Percentiles rank a stretch among this genome's conserved stretches.
These are phyloP conservation scores for Drosophila quinaria DNA, from an alignment of 2,888 invertebrate genomes.

Conservation along the genomic window DNA sequence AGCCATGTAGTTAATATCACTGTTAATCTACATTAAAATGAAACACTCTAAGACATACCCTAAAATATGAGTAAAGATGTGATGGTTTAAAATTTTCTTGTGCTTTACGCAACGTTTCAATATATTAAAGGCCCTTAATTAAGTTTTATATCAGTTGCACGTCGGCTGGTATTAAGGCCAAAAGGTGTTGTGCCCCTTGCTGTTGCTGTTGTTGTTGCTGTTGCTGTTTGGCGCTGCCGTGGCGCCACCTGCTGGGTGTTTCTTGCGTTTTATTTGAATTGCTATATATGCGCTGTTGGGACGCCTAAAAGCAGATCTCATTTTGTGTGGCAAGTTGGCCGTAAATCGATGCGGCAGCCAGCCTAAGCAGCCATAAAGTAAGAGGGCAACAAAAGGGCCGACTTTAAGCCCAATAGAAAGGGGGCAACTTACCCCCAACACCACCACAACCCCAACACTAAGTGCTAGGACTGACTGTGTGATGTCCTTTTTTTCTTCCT, in stretches of 20 bases:
- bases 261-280: conserved; percentile 65
- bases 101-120: conserved; percentile 16
- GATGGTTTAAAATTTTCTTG: conserved; percentile 23
- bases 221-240: conserved; percentile 22
- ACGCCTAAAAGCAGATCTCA: conserved; percentile 64
- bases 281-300: conserved; percentile 47
- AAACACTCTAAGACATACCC: neutral
- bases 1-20: conserved; percentile 1
- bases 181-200: conserved; percentile 50
- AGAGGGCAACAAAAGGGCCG: conserved; percentile 61
- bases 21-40: conserved; percentile 15
- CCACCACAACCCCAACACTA: neutral
- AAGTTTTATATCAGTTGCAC: conserved; percentile 61
- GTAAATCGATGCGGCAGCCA: conserved; percentile 77
- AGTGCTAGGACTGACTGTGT: neutral
- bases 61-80: neutral
- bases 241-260: conserved; percentile 68
- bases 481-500: conserved; percentile 22
- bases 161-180: conserved; percentile 70
- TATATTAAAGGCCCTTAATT: conserved; percentile 48
- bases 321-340: conserved; percentile 67
- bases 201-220: conserved; percentile 23
- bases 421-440: neutral
- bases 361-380: conserved; percentile 78
- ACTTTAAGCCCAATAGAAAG: conserved; percentile 42